A percentile compares a stretch with the other conserved stretches of the same genome.
phyloP scores from a whole-genome alignment of 2,888 invertebrate genomes.

The Drepana falcataria region DNA sequence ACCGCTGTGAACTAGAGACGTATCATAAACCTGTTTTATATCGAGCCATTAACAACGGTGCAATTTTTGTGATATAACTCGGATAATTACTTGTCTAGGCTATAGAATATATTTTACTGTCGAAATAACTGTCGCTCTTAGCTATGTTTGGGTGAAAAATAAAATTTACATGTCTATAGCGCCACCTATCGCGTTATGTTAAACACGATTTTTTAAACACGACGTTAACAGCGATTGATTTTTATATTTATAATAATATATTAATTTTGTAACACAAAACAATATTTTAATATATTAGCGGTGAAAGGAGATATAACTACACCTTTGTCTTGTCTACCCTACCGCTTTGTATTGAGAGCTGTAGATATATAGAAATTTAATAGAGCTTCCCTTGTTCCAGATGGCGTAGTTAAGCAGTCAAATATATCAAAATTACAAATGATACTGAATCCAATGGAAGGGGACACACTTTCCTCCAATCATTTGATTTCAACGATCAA shows the following conservation, averaged over 20 bases:
- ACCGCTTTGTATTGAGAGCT: too few relatives aligned
- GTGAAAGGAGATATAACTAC: too few relatives aligned
- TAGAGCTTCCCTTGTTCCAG: slow-evolving; percentile 51
- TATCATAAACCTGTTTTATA: slow-evolving; percentile 17
- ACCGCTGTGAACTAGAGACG: slow-evolving; percentile 24
- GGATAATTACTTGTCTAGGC: slow-evolving; percentile 12
- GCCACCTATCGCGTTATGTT: background rate
- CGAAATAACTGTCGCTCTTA: too few relatives aligned
- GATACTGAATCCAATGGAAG: slow-evolving; percentile 67
- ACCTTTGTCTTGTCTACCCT: too few relatives aligned
- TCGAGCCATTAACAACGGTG: slow-evolving; percentile 11
- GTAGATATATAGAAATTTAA: too few relatives aligned
- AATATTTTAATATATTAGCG: too few relatives aligned
- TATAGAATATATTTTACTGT: slow-evolving; percentile 6
- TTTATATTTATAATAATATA: too few relatives aligned
- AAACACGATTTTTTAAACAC: slow-evolving; percentile 3
- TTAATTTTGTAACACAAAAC: too few relatives aligned
- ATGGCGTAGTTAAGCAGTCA: slow-evolving; percentile 64
- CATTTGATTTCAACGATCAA: slow-evolving; percentile 60
- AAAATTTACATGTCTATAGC: too few relatives aligned
- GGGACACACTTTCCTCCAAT: slow-evolving; percentile 53
- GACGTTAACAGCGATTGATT: too few relatives aligned
- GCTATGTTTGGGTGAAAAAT: too few relatives aligned
- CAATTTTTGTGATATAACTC: slow-evolving; percentile 27
- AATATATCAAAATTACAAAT: slow-evolving; percentile 49